phyloP scores from a whole-genome alignment of 1,140 invertebrate genomes.

The Trialeurodes vaporariorum region DNA sequence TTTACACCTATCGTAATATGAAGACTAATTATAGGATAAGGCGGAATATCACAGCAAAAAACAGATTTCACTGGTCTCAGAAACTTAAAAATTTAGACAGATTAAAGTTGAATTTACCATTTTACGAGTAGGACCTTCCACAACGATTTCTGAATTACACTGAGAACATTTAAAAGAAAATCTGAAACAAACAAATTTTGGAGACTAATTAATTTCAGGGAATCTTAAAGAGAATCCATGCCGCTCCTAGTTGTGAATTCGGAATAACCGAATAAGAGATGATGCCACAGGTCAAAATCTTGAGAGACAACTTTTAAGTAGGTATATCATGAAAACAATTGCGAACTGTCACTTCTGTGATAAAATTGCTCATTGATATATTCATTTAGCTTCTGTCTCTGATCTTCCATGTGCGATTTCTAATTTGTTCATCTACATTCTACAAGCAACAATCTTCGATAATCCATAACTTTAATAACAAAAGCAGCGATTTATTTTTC shows the following conservation, averaged over 20 bases:
- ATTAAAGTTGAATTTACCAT: slow-evolving; percentile 23
- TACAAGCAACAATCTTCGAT: too few relatives aligned
- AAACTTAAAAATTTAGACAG: too few relatives aligned
- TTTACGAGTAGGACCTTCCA: slow-evolving; percentile 34
- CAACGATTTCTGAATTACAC: slow-evolving; percentile 35
- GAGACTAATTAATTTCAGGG: slow-evolving; percentile 12
- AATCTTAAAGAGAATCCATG: too few relatives aligned
- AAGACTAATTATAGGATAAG: too few relatives aligned
- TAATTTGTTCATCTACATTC: too few relatives aligned
- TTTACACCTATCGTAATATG: too few relatives aligned
- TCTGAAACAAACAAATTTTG: slow-evolving; percentile 15
- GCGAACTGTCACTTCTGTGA: neutral
- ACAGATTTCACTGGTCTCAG: too few relatives aligned
- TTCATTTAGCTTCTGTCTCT: too few relatives aligned
- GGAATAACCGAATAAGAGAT: slow-evolving; percentile 3
- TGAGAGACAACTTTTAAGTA: neutral
- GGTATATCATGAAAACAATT: neutral
- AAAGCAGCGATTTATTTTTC: too few relatives aligned
- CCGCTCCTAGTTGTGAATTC: slow-evolving; percentile 11
- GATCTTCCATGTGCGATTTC: too few relatives aligned
- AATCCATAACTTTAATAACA: too few relatives aligned
- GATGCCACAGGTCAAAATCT: neutral
- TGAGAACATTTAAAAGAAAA: slow-evolving; percentile 35
- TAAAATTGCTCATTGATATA: neutral
- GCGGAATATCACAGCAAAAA: too few relatives aligned